Evolutionary conservation across 1,140 invertebrate genomes (phyloP), one percentile per base, ranked within the genome.

Genomic region (Drosophila trapezifrons): DNA sequence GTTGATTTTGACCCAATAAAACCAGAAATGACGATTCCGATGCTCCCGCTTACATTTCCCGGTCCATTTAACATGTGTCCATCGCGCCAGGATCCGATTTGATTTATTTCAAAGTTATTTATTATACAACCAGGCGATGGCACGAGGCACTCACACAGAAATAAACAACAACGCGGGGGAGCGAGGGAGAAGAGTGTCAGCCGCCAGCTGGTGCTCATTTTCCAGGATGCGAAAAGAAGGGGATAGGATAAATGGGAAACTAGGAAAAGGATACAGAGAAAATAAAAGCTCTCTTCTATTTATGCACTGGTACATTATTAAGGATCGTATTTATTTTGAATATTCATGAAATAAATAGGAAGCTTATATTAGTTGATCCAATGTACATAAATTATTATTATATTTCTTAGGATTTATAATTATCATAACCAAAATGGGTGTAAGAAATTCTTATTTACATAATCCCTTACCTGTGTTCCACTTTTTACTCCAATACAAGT

Each of bases 1-100:
- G 55, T 63, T 58, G 67, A 58, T 84, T 79, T 76, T 76, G 83
- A 86, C 76, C 83, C 79, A 86, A 83, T 86, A 86, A 86, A 82
- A 78, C 10, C 51, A 18, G 37, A 52, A 27, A 29, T 64, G 29
- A 55, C 52, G 55, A 59, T 29, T 54, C 32, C 51, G 29, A 76
- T 75, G 62, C 66, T 67, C 69, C 56, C 79, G 79, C 79, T 87
- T 60, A 86, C 83, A 87, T 86, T 86, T 83, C 64, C 49, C 72
- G 84, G 66, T 72, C 83, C 83, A 86, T 86, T 86, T 87, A 86
- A 83, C 83, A 67, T 62, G 60, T 59, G 51, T 75, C 70, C 58
- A 32, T 59, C 46, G 17, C 27, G 51, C 32, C 40, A 54, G 58
- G 42, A 63, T 69, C 58, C 52, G 78, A 58, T 70, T 47, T 75